Evolutionary conservation across 1,140 invertebrate species (phyloP).

Genomic region (Melanaphis sacchari): DNA sequence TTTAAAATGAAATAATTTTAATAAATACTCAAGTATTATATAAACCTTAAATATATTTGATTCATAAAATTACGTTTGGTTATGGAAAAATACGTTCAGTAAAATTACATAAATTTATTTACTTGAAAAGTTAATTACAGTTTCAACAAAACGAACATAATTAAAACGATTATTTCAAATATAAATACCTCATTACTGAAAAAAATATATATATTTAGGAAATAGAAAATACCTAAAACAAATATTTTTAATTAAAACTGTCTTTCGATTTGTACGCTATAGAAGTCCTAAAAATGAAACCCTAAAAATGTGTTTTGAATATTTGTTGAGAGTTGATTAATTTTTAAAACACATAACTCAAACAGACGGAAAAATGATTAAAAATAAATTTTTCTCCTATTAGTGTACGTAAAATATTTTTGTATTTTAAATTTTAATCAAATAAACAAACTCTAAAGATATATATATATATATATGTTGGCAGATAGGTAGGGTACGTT

Average conservation of each 20-base stretch:
- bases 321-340: background rate
- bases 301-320: background rate
- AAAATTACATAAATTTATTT: background rate
- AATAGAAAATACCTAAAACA: background rate
- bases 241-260: background rate
- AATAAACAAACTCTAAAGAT: background rate
- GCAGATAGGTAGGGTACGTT: background rate
- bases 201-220: background rate
- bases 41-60: background rate
- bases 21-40: background rate
- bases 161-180: background rate
- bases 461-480: too few species aligned
- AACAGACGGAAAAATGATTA: background rate
- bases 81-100: background rate
- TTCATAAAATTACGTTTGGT: background rate
- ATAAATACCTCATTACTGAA: background rate
- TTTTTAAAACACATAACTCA: background rate
- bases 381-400: background rate
- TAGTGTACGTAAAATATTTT: background rate
- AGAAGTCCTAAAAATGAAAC: too few species aligned
- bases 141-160: background rate
- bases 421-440: background rate
- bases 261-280: background rate
- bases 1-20: background rate
- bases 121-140: background rate